Percentiles rank a stretch among this genome's conserved stretches.
Conservation (phyloP, 1,140 invertebrate species). For the Coptotermes formosanus region DNA sequence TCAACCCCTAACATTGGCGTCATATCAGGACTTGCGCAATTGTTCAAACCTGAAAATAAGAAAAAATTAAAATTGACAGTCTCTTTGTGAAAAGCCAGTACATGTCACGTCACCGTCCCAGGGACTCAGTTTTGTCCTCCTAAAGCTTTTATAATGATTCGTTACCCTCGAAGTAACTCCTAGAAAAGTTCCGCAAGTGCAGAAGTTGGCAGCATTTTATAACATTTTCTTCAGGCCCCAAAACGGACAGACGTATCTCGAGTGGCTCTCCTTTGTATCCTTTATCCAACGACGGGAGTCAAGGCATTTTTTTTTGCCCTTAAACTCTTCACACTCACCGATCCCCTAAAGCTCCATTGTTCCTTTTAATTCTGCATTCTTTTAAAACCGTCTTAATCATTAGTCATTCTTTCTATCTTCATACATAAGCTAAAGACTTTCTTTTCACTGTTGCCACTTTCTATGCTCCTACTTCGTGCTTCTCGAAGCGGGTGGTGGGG, state of each 20-base stretch:
- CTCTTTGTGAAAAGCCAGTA: too few species aligned
- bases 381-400: not conserved
- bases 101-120: too few species aligned
- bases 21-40: too few species aligned
- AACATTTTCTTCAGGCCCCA: not conserved
- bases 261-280: not conserved
- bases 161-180: too few species aligned
- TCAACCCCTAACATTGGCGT: too few species aligned
- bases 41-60: too few species aligned
- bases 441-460: not conserved
- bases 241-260: not conserved
- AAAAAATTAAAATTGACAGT: too few species aligned
- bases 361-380: not conserved
- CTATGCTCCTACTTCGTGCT: not conserved
- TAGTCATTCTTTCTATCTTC: not conserved
- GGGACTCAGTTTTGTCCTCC: too few species aligned
- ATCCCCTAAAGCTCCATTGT: not conserved
- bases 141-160: too few species aligned
- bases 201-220: too few species aligned
- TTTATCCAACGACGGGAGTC: not conserved
- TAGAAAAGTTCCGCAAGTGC: too few species aligned
- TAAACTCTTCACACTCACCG: not conserved
- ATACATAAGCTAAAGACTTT: not conserved
- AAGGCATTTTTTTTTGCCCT: not conserved
- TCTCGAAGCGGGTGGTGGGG: not conserved